Evolutionary conservation across 2,888 invertebrate genomes (phyloP), one percentile per base, ranked within the genome.

Genomic region (Exocentrus adspersus): DNA sequence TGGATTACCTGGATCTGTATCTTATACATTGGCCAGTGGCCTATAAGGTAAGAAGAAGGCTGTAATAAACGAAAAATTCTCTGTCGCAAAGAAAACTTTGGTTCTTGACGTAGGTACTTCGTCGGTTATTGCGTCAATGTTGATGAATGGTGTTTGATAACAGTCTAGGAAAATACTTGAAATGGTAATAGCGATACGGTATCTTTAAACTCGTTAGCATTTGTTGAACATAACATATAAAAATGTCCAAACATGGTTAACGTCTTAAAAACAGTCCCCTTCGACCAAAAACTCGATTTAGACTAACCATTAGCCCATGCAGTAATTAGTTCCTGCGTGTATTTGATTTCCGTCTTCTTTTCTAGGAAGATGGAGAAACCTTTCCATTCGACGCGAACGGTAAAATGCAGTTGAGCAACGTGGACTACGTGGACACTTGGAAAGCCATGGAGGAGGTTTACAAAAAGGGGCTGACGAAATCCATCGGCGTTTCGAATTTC

Each of bases 21-120:
- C 85, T 97, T 6, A 92, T 97, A 37, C 97, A 97, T 80, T 97
- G 96, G 95, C 97, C 97, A 0, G 87, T 92, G 78, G 94, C 87
- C 0, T 94, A 91, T 77, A 89, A 92, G 86, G 93, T 91, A 73
- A 32, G 42, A 30, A 12, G 14, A 50, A 30, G 7, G 28, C 7
- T n/a, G 7, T 10, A 30, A 2, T 10, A 30, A 30, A 30, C 30
- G n/a, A 30, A 30, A 30, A 3, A 6, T n/a, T n/a, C n/a, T n/a
- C n/a, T n/a, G n/a, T n/a, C n/a, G n/a, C n/a, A 37, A 12, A 37
- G n/a, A 37, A 12, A 37, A 37, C 7, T 24, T 12, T 37, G 37
- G n/a, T 37, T 37, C 24, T 7, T 24, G 24, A 24, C 24, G 24
- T 24, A n/a, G n/a, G n/a, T 42, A 42, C 19, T 48, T 48, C 28